A percentile compares a stretch with the other conserved stretches of the same genome.
Conservation (phyloP, 2,113 vertebrate genomes). For the Serinus canaria region DNA sequence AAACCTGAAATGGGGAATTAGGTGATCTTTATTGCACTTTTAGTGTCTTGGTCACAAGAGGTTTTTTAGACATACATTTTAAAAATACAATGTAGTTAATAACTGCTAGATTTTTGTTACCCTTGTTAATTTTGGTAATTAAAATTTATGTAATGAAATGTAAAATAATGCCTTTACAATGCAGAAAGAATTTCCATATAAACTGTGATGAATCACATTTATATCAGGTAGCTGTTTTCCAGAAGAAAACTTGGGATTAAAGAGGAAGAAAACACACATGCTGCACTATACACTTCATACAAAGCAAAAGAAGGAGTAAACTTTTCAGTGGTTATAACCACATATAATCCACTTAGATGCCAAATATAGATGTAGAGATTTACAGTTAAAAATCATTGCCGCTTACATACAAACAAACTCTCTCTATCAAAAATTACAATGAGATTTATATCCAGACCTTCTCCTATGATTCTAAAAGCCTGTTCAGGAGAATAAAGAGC, state of each 20-base stretch:
- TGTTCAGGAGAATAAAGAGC: background rate
- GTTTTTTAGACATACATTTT: background rate
- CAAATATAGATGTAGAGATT: background rate
- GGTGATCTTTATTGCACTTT: slow-evolving; percentile 1
- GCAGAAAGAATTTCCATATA: background rate
- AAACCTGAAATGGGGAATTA: slow-evolving; percentile 22
- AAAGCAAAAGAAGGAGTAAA: background rate
- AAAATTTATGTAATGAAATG: slow-evolving; percentile 5
- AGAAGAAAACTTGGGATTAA: background rate
- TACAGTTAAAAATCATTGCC: background rate
- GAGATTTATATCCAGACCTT: background rate
- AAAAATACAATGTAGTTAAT: background rate
- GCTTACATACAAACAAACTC: background rate
- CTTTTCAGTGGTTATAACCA: background rate
- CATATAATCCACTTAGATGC: background rate
- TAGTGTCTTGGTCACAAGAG: background rate
- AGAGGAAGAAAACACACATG: background rate
- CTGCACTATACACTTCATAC: background rate
- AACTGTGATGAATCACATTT: background rate
- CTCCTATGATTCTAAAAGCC: background rate
- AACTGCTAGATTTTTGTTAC: background rate
- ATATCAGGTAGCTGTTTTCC: background rate
- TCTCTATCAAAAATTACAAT: background rate
- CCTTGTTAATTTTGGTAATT: slow-evolving; percentile 34
- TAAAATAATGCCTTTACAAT: background rate